These are phyloP conservation scores for Nudaria mundana DNA, from an alignment of 2,888 invertebrate species.

Conservation along the genomic window DNA sequence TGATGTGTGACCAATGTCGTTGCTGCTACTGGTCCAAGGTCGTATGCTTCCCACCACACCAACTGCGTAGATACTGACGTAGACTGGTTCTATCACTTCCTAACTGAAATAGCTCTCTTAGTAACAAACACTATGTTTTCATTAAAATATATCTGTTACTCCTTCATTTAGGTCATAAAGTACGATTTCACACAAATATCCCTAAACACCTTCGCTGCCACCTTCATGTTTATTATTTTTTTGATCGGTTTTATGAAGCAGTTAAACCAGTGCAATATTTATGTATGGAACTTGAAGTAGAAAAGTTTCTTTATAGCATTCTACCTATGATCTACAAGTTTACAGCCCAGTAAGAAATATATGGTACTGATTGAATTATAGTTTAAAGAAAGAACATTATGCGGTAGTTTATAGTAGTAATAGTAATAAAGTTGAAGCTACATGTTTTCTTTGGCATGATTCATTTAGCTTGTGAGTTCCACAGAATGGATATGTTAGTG, in stretches of 20 bases:
- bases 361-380: no score
- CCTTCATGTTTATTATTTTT: conserved; percentile 56
- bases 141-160: conserved; percentile 39
- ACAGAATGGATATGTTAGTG: no score
- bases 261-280: conserved; percentile 42
- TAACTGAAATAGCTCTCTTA: conserved; percentile 26
- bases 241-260: conserved; percentile 47
- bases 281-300: conserved; percentile 35
- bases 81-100: conserved; percentile 9
- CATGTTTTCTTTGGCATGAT: not conserved
- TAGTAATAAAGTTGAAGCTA: not conserved
- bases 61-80: conserved; percentile 23
- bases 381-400: not conserved
- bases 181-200: conserved; percentile 65
- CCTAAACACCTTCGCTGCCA: conserved; percentile 46
- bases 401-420: not conserved
- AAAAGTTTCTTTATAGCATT: conserved; percentile 27
- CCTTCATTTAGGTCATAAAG: conserved; percentile 62
- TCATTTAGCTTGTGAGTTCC: not conserved
- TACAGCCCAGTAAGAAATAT: not conserved
- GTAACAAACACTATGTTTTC: conserved; percentile 25
- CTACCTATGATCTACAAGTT: not conserved
- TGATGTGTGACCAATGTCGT: conserved; percentile 65
- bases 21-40: conserved; percentile 53
- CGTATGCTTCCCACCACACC: conserved; percentile 42